Evolutionary conservation across 2,113 vertebrate genomes (phyloP).

Genomic region (Climacteris rufus): DNA sequence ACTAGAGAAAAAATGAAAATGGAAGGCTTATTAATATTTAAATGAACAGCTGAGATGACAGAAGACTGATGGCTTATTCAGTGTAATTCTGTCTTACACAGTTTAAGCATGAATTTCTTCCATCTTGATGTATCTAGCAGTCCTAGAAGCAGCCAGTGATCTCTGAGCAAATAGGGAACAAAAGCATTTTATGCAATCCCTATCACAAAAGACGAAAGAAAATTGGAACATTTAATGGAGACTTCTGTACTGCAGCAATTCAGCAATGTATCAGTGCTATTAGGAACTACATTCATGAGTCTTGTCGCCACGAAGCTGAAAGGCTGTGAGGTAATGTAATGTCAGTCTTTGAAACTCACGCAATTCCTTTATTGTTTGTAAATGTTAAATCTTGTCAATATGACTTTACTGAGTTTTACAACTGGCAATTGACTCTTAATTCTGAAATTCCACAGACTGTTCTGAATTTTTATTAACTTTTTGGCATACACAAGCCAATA

Average conservation of each 20-base stretch:
- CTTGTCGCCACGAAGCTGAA: not conserved
- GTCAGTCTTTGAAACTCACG: not conserved
- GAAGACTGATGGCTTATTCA: not conserved
- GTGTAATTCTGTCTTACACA: not conserved
- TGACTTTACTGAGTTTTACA: not conserved
- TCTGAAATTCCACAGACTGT: not conserved
- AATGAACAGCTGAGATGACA: not conserved
- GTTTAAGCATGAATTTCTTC: not conserved
- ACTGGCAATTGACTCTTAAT: not conserved
- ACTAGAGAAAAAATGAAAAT: constrained; percentile 67
- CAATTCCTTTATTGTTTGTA: not conserved
- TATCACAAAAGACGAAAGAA: not conserved
- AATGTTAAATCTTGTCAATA: not conserved
- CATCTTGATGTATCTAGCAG: not conserved
- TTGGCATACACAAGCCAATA: not conserved
- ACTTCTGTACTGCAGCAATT: not conserved
- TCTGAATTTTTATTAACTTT: not conserved
- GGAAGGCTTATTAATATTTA: not conserved
- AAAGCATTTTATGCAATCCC: not conserved
- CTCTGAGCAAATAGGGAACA: not conserved
- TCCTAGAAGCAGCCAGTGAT: not conserved
- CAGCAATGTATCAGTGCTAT: not conserved
- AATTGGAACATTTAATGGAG: not conserved
- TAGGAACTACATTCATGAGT: not conserved
- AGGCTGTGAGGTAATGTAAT: not conserved